These are phyloP conservation scores for Serrognathus titanus DNA, from an alignment of 2,888 invertebrate genomes.

Conservation along the genomic window DNA sequence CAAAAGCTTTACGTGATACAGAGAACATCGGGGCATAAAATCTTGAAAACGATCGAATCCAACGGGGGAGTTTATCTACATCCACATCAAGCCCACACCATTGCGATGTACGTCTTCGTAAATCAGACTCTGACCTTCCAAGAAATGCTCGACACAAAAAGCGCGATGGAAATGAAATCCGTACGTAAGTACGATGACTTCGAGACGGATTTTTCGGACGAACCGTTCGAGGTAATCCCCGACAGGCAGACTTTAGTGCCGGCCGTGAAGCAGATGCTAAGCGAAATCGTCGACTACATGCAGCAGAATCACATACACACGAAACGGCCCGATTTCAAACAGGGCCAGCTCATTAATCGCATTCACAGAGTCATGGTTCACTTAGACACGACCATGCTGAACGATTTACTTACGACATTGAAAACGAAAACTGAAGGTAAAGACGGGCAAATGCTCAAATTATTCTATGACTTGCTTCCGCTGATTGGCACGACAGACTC, in stretches of 20 bases:
- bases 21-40: not conserved
- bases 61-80: slow-evolving; percentile 32
- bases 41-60: slow-evolving; percentile 27
- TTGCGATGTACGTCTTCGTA: slow-evolving; percentile 42
- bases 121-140: slow-evolving; percentile 45
- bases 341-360: slow-evolving; percentile 41
- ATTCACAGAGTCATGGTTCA: slow-evolving; percentile 37
- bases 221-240: slow-evolving; percentile 18
- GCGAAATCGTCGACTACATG: slow-evolving; percentile 40
- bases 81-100: slow-evolving; percentile 33
- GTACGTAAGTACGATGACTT: slow-evolving; percentile 12
- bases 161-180: slow-evolving; percentile 8
- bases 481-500: slow-evolving; percentile 49
- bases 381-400: slow-evolving; percentile 38
- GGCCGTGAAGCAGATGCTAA: slow-evolving; percentile 37
- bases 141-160: slow-evolving; percentile 25
- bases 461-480: slow-evolving; percentile 50
- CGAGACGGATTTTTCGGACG: slow-evolving; percentile 15
- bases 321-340: slow-evolving; percentile 37
- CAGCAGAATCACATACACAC: slow-evolving; percentile 40
- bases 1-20: slow-evolving; percentile 27
- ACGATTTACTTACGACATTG: slow-evolving; percentile 33
- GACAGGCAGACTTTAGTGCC: slow-evolving; percentile 36
- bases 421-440: slow-evolving; percentile 23
- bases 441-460: slow-evolving; percentile 24